phyloP scores from a whole-genome alignment of 1,140 invertebrate genomes.

The Bombus polaris region DNA sequence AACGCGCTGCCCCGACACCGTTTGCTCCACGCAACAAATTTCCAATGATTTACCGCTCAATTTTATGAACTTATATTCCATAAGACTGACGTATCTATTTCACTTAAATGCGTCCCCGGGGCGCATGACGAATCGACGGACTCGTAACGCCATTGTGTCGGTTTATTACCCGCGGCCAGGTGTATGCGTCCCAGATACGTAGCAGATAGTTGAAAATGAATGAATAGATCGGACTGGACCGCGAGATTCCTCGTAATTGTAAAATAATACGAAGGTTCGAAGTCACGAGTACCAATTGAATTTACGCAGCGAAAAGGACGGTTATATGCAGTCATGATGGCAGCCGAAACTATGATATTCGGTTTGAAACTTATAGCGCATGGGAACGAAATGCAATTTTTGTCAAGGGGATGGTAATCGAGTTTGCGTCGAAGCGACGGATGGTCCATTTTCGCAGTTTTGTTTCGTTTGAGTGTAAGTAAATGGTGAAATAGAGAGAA shows the following conservation, averaged over 20 bases:
- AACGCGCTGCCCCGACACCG: neutral
- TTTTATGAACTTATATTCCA: slow-evolving; percentile 81
- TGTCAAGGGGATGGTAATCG: neutral
- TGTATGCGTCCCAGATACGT: slow-evolving; percentile 43
- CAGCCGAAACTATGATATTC: too few relatives aligned
- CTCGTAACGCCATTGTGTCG: slow-evolving; percentile 56
- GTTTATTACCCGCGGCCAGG: slow-evolving; percentile 52
- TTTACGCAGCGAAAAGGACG: too few relatives aligned
- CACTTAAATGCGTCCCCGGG: slow-evolving; percentile 74
- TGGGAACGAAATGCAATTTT: neutral
- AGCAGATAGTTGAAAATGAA: slow-evolving; percentile 28
- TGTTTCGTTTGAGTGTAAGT: neutral
- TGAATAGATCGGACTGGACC: neutral
- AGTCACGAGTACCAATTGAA: neutral
- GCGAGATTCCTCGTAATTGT: neutral
- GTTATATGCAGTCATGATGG: too few relatives aligned
- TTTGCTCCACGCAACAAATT: slow-evolving; percentile 68
- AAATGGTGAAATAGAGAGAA: neutral
- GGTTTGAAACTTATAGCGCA: too few relatives aligned
- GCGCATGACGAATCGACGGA: slow-evolving; percentile 60
- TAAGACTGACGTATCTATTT: slow-evolving; percentile 80
- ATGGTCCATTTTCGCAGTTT: neutral
- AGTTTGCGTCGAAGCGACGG: neutral
- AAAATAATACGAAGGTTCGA: neutral
- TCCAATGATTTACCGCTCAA: slow-evolving; percentile 79